phyloP scores from a whole-genome alignment of 2,888 invertebrate genomes.

The Xestobium rufovillosum region DNA sequence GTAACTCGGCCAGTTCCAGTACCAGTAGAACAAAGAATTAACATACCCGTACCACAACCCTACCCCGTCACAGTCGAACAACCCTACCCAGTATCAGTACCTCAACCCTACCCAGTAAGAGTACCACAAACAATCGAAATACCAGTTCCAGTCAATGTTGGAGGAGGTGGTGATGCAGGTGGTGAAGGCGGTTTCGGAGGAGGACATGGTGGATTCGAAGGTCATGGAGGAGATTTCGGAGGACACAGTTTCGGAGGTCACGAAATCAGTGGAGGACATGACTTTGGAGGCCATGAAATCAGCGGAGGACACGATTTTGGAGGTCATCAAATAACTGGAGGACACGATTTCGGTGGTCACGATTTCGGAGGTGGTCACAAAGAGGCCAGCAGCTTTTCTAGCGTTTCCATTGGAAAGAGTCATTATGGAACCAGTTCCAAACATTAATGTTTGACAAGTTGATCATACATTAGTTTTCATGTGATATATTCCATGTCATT shows the following conservation, averaged over 20 bases:
- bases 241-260: conserved; percentile 11
- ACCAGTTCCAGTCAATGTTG: conserved; percentile 7
- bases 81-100: conserved; percentile 46
- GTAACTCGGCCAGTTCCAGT: conserved; percentile 36
- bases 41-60: conserved; percentile 32
- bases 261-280: conserved; percentile 9
- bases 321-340: conserved; percentile 11
- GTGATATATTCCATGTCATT: no score
- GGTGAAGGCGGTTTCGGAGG: conserved; percentile 20
- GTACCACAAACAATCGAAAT: no score
- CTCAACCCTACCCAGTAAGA: no score
- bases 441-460: no score
- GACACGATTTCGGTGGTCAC: conserved; percentile 11
- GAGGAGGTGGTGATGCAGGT: conserved; percentile 23
- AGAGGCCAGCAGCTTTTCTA: conserved; percentile 32
- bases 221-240: conserved; percentile 10
- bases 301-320: conserved; percentile 11
- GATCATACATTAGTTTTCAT: no score
- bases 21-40: no score
- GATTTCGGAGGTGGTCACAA: conserved; percentile 18
- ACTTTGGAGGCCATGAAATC: conserved; percentile 16
- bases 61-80: conserved; percentile 45
- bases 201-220: conserved; percentile 18
- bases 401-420: conserved; percentile 31
- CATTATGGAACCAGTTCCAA: conserved; percentile 27